Conservation (phyloP, 2,797 vertebrate genomes). For the Pygocentrus nattereri region DNA sequence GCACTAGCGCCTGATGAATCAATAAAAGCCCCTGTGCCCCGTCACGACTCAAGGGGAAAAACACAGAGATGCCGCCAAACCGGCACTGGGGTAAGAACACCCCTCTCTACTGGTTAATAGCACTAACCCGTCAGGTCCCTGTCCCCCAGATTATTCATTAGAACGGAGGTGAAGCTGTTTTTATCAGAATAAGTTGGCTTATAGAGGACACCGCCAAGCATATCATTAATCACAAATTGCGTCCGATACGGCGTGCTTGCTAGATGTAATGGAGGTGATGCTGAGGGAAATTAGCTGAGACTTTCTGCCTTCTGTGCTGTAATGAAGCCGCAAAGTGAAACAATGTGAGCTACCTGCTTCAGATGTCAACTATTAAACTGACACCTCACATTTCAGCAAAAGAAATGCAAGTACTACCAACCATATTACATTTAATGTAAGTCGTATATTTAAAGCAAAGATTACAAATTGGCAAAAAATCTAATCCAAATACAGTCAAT, state of each 20-base stretch:
- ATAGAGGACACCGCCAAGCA: not conserved
- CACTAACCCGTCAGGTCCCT: not conserved
- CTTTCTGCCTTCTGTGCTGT: not conserved
- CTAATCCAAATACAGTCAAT: no score
- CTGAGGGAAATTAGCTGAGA: constrained; percentile 5
- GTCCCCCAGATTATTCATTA: not conserved
- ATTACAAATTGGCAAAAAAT: no score
- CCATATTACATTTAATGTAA: not conserved
- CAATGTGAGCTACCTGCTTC: not conserved
- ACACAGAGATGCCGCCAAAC: constrained; percentile 19
- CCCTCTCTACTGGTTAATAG: constrained; percentile 14
- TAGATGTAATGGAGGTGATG: not conserved
- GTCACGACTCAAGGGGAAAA: constrained; percentile 61
- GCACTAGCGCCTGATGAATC: constrained; percentile 63
- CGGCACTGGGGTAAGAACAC: constrained; percentile 4
- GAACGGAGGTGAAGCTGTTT: constrained; percentile 13
- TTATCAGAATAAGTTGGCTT: constrained; percentile 28
- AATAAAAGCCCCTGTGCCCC: constrained; percentile 53
- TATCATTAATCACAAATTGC: constrained; percentile 31
- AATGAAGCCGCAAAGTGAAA: constrained; percentile 14
- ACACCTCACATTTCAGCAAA: not conserved
- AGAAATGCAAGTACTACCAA: not conserved
- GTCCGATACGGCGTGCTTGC: not conserved
- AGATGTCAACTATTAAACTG: not conserved
- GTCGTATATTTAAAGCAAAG: not conserved